Evolutionary conservation across 2,797 vertebrate species (phyloP), one percentile per base, ranked within the genome.

Genomic region (Neoniphon sammara): DNA sequence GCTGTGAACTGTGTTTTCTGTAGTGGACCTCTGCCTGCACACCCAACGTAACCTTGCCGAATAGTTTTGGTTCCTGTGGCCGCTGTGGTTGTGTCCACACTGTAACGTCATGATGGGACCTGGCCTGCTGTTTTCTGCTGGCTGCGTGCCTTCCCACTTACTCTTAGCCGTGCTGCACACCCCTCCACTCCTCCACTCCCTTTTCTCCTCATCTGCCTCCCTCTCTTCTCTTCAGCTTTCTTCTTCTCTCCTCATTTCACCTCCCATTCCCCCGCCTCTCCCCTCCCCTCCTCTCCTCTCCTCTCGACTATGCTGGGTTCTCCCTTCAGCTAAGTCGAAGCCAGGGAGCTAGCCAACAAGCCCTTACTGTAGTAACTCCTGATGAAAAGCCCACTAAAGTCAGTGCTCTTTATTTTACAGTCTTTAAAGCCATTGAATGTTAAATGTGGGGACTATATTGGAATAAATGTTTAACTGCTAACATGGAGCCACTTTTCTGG

Each of bases 21-120:
- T 39, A 46, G 59, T 61, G 65, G 18, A 30, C 27, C 11, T 74
- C 42, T 30, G 66, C 36, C 23, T 73, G 55, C 46, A 65, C 60
- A 58, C 4, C 27, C 71, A 64, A 44, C 78, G 44, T 63, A 80
- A 70, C 66, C 65, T 73, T 67, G 36, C 66, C 68, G 66, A 80
- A 77, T 73, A 25, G 21, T 72, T 82, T 77, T 73, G 77, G 77
- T 78, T 87, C 31, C 57, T 88, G 85, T 86, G 82, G 64, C 55
- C 53, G 42, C 55, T 86, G 83, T 63, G 84, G 87, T 83, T 55
- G 39, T 78, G 82, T 85, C 75, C 75, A 75, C 74, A 54, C 72
- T 57, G 46, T 85, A 65, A 74, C 31, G 17, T 85, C 71, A 76
- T 74, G 57, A 77, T 57, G 64, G 73, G 71, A 64, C 60, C 46